A percentile compares a stretch with the other conserved stretches of the same genome.
Evolutionary conservation across 2,113 vertebrate species (phyloP).

Genomic region (Cyanoramphus novaezelandiae): DNA sequence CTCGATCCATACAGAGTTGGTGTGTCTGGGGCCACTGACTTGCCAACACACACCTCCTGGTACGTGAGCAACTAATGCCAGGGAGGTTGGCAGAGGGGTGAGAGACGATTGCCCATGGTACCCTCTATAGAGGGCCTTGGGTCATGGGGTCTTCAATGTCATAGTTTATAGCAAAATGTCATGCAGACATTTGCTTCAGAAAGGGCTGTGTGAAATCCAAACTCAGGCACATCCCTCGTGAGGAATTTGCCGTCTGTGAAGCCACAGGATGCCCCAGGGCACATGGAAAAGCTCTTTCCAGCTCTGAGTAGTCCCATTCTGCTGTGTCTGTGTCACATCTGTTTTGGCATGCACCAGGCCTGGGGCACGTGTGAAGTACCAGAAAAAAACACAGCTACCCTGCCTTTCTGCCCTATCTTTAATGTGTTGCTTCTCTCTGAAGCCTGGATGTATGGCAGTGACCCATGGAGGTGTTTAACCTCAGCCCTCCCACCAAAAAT

Average conservation of each 20-base stretch:
- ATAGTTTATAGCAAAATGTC: not conserved
- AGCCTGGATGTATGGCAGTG: not conserved
- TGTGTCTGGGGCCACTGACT: not conserved
- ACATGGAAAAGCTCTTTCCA: not conserved
- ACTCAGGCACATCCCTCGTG: not conserved
- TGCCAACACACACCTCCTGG: accelerated
- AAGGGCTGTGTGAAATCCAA: not conserved
- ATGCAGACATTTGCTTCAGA: not conserved
- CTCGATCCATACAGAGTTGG: not conserved
- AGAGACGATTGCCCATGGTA: not conserved
- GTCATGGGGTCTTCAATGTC: not conserved
- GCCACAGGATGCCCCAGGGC: not conserved
- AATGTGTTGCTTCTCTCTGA: not conserved
- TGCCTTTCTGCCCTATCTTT: not conserved
- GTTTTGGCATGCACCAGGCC: not conserved
- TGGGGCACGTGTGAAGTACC: not conserved
- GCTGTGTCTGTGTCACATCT: not conserved
- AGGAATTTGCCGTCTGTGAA: not conserved
- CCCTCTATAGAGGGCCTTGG: not conserved
- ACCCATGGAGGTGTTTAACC: not conserved
- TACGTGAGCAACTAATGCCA: not conserved
- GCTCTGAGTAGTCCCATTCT: not conserved
- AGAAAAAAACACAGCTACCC: not conserved
- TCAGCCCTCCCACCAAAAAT: not conserved
- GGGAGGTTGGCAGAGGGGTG: not conserved